phyloP scores from a whole-genome alignment of 2,797 vertebrate genomes.

The Enteromius viviparus region DNA sequence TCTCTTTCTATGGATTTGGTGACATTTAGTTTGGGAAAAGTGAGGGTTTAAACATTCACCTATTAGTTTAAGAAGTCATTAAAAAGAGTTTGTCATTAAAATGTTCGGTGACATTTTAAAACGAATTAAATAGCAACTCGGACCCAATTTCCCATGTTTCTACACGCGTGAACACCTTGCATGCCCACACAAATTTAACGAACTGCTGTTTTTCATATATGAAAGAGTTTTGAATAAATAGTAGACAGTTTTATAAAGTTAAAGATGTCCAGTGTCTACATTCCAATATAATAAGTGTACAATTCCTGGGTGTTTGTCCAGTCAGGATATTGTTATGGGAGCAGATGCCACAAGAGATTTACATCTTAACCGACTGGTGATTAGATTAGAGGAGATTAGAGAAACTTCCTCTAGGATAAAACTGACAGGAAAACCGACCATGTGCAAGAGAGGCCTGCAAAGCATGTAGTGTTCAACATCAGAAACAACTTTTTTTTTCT shows the following conservation, averaged over 20 bases:
- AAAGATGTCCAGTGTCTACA: not conserved
- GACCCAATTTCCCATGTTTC: not conserved
- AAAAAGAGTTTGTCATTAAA: not conserved
- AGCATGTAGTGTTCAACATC: not conserved
- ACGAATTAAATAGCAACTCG: not conserved
- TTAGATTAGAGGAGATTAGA: conserved; percentile 62
- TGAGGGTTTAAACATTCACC: conserved; percentile 1
- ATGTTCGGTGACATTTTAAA: not conserved
- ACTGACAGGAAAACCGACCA: conserved; percentile 15
- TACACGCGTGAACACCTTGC: not conserved
- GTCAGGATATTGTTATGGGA: conserved; percentile 35
- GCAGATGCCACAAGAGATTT: conserved; percentile 62
- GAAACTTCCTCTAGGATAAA: conserved; percentile 35
- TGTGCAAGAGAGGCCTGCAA: not conserved
- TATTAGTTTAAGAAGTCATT: not conserved
- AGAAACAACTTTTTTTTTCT: not conserved
- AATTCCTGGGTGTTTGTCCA: conserved; percentile 27
- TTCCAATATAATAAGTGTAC: not conserved
- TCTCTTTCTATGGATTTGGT: not conserved
- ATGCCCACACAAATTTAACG: not conserved
- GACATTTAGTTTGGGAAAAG: conserved; percentile 1
- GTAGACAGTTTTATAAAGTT: not conserved
- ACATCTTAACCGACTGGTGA: conserved; percentile 51
- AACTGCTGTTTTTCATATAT: not conserved
- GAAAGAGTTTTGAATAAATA: not conserved